Evolutionary conservation across 2,888 invertebrate genomes (phyloP).

Genomic region (Ernsta delagoae): DNA sequence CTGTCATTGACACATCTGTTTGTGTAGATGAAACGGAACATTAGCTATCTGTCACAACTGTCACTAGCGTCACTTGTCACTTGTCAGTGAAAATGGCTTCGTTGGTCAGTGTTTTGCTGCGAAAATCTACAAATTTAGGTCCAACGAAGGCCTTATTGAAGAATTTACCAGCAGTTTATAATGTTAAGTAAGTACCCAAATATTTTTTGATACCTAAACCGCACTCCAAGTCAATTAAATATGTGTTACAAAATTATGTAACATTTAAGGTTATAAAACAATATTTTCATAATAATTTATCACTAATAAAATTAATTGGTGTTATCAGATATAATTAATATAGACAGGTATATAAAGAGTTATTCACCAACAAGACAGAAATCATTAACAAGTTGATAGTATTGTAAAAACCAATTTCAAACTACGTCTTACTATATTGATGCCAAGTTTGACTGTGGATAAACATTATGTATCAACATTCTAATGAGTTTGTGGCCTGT

Average conservation of each 20-base stretch:
- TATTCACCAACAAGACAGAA: no score
- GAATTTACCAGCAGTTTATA: conserved; percentile 77
- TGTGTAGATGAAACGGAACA: neutral
- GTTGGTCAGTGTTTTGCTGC: conserved; percentile 81
- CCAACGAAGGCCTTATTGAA: conserved; percentile 70
- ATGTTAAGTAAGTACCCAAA: conserved; percentile 77
- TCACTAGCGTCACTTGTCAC: conserved; percentile 42
- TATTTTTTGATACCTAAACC: conserved; percentile 39
- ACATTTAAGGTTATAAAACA: conserved; percentile 65
- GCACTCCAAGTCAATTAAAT: conserved; percentile 36
- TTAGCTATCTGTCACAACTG: conserved; percentile 12
- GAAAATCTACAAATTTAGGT: conserved; percentile 80
- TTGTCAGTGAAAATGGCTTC: conserved; percentile 75
- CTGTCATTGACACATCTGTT: neutral
- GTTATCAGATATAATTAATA: no score
- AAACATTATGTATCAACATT: no score
- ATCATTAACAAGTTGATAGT: no score
- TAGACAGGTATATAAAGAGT: no score
- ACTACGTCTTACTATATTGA: neutral
- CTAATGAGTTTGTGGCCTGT: no score
- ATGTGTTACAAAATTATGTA: conserved; percentile 70
- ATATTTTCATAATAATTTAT: neutral
- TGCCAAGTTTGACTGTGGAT: neutral
- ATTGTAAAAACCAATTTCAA: neutral
- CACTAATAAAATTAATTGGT: no score